Conservation (phyloP, 2,113 vertebrate genomes). For the Mastomys coucha region DNA sequence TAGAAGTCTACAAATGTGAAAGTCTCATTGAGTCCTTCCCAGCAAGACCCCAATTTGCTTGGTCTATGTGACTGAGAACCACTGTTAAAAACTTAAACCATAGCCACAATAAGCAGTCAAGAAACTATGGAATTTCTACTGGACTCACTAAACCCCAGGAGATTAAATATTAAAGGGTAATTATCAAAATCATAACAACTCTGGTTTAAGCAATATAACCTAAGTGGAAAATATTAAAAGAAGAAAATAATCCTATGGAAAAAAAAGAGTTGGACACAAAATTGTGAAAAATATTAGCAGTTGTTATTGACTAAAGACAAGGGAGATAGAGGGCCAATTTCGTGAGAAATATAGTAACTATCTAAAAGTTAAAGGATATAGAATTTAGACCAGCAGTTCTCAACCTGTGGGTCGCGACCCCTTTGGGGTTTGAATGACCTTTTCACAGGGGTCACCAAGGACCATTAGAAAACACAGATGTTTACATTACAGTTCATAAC, state of each 20-base stretch:
- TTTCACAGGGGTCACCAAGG: background rate
- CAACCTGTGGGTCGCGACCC: background rate
- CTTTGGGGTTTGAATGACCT: background rate
- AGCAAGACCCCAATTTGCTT: slow-evolving; percentile 17
- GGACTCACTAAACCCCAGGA: background rate
- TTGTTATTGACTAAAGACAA: background rate
- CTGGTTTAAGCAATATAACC: slow-evolving; percentile 11
- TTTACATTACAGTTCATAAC: background rate
- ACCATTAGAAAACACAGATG: background rate
- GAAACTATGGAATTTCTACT: background rate
- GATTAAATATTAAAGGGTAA: slow-evolving; percentile 3
- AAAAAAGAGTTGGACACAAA: background rate
- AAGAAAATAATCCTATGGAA: slow-evolving; percentile 8
- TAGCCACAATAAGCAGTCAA: background rate
- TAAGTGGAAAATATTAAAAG: background rate
- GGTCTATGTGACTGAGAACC: background rate
- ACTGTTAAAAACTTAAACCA: background rate
- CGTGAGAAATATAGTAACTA: slow-evolving; percentile 8
- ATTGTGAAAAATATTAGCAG: slow-evolving; percentile 24
- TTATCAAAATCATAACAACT: slow-evolving; percentile 32
- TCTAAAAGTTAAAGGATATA: slow-evolving; percentile 41
- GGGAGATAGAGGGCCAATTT: background rate
- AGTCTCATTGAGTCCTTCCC: background rate
- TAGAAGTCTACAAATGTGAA: background rate
- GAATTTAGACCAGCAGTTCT: slow-evolving; percentile 34